These are phyloP conservation scores for Pterocles orientalis DNA, from an alignment of 2,113 vertebrate species.

Conservation along the genomic window DNA sequence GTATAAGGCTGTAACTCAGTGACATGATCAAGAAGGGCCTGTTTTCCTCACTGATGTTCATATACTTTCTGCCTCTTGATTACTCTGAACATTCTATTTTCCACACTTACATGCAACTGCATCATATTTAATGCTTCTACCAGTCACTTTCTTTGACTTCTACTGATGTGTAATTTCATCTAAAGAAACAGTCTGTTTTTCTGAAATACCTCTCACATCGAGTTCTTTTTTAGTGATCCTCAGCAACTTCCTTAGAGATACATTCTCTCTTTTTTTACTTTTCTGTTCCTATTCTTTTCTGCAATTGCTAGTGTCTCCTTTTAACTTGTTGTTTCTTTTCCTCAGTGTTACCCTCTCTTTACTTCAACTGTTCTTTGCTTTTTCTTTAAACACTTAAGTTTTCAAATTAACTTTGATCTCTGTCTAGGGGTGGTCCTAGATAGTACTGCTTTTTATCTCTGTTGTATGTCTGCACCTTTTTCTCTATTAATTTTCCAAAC, in stretches of 20 bases:
- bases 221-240: neutral
- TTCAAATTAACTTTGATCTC: conserved; percentile 56
- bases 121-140: neutral
- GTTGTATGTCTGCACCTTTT: conserved; percentile 44
- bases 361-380: conserved; percentile 1
- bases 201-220: neutral
- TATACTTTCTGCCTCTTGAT: neutral
- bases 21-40: neutral
- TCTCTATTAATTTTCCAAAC: conserved; percentile 44
- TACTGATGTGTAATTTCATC: neutral
- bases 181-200: neutral
- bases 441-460: conserved; percentile 57
- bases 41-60: neutral
- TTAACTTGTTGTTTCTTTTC: neutral
- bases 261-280: neutral
- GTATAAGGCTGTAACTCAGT: neutral
- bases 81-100: neutral
- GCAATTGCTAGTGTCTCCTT: neutral
- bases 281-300: neutral
- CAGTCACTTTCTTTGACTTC: neutral
- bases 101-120: neutral
- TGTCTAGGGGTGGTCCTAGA: conserved; percentile 11
- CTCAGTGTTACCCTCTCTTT: neutral
- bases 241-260: neutral
- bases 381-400: conserved; percentile 11